These are phyloP conservation scores for Maccullochella peelii DNA, from an alignment of 2,113 vertebrate genomes.

Conservation along the genomic window DNA sequence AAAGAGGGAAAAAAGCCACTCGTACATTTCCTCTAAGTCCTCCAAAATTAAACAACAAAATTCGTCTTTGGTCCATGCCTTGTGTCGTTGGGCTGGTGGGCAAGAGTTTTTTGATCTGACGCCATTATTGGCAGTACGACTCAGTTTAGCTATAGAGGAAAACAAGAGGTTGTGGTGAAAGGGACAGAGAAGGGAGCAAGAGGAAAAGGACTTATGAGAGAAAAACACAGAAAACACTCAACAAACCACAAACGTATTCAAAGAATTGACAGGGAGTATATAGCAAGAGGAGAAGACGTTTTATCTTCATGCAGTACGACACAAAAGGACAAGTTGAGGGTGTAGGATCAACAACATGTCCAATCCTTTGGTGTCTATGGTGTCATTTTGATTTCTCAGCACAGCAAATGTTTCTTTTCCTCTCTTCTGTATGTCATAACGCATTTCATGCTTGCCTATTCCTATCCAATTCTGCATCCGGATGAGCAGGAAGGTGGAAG, in stretches of 20 bases:
- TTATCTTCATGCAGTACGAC: not conserved
- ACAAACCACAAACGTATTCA: not conserved
- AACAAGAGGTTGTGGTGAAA: not conserved
- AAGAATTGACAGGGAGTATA: not conserved
- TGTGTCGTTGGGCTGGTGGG: too few species aligned
- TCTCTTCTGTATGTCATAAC: conserved; percentile 22
- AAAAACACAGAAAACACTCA: not conserved
- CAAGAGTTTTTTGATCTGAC: too few species aligned
- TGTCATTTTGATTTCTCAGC: conserved; percentile 46
- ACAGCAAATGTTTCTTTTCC: conserved; percentile 6
- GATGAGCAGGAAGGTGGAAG: conserved; percentile 20
- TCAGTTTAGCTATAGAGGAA: not conserved
- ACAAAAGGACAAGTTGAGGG: conserved; percentile 5
- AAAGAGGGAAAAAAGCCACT: not conserved
- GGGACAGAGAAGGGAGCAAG: not conserved
- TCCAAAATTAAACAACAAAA: too few species aligned
- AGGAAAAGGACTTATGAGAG: not conserved
- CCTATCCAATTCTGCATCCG: conserved; percentile 15
- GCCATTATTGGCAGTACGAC: too few species aligned
- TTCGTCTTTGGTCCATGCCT: too few species aligned
- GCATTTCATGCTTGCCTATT: conserved; percentile 20
- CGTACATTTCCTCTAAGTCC: too few species aligned
- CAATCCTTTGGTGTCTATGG: not conserved
- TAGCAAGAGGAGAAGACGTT: not conserved
- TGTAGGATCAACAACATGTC: conserved; percentile 9